Percentiles rank a stretch among this genome's conserved stretches.
These are phyloP conservation scores for Phrynocephalus guinanensis DNA, from an alignment of 2,797 vertebrate genomes.

Conservation along the genomic window DNA sequence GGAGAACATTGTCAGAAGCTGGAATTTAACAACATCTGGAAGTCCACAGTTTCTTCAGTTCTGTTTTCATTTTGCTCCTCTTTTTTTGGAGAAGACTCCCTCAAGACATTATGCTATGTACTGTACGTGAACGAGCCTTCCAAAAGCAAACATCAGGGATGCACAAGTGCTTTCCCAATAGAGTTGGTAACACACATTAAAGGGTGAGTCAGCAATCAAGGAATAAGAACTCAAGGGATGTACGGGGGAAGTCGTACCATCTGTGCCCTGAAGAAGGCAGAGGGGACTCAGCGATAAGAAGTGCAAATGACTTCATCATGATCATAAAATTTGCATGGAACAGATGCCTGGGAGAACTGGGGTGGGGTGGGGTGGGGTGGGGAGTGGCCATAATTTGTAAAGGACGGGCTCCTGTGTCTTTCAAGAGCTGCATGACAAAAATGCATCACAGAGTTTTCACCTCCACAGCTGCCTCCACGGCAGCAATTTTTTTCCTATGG, in stretches of 20 bases:
- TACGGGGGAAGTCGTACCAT: background rate
- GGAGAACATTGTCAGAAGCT: background rate
- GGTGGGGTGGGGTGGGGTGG: no score
- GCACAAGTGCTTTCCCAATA: background rate
- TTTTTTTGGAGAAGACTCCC: no score
- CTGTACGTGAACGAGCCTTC: background rate
- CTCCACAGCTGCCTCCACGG: background rate
- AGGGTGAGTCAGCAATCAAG: background rate
- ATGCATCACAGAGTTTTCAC: background rate
- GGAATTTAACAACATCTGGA: background rate
- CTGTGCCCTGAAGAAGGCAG: background rate
- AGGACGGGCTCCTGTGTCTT: background rate
- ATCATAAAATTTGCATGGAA: background rate
- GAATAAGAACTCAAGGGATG: background rate
- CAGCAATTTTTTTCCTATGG: background rate
- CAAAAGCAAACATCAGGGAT: no score
- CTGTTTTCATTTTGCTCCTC: background rate
- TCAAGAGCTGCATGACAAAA: background rate
- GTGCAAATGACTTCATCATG: background rate
- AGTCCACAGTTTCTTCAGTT: background rate
- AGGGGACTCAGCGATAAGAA: background rate
- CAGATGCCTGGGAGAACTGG: background rate
- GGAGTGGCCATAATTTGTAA: background rate
- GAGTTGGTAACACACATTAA: background rate
- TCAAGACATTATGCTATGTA: background rate